These are phyloP conservation scores for Gambelia wislizenii DNA, from an alignment of 2,797 vertebrate genomes.

Conservation along the genomic window DNA sequence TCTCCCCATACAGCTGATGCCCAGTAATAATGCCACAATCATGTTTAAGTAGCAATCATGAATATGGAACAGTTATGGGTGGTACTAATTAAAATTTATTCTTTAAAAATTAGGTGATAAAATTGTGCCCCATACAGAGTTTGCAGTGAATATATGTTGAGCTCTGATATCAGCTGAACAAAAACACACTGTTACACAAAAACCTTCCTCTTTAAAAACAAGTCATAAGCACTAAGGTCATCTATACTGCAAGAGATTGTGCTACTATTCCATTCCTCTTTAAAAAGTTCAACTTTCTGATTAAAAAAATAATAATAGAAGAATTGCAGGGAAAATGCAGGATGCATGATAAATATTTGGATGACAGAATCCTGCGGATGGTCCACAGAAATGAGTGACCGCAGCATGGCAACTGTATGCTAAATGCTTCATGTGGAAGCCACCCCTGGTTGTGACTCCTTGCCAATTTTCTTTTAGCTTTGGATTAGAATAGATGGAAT, in stretches of 20 bases:
- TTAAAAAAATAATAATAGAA: not conserved
- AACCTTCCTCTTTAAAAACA: not conserved
- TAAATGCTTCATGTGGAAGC: not conserved
- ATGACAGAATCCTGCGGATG: not conserved
- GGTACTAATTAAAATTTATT: too few species aligned
- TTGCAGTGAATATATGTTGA: not conserved
- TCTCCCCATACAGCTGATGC: too few species aligned
- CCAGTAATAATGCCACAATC: too few species aligned
- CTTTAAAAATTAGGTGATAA: too few species aligned
- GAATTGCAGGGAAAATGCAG: not conserved
- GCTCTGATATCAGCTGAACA: not conserved
- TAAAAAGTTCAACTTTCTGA: not conserved
- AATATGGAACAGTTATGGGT: too few species aligned
- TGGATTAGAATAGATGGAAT: too few species aligned
- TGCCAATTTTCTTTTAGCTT: too few species aligned
- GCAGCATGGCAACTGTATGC: not conserved
- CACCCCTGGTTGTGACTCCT: too few species aligned
- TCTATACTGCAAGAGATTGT: not conserved
- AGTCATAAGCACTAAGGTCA: not conserved
- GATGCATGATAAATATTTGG: not conserved
- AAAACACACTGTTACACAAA: not conserved
- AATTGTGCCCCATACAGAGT: not conserved
- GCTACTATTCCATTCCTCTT: not conserved
- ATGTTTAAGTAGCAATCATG: too few species aligned
- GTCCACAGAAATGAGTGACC: not conserved